Percentiles rank a stretch among this genome's conserved stretches.
phyloP scores from a whole-genome alignment of 2,888 invertebrate species.

The Thecocarcelia acutangulata region DNA sequence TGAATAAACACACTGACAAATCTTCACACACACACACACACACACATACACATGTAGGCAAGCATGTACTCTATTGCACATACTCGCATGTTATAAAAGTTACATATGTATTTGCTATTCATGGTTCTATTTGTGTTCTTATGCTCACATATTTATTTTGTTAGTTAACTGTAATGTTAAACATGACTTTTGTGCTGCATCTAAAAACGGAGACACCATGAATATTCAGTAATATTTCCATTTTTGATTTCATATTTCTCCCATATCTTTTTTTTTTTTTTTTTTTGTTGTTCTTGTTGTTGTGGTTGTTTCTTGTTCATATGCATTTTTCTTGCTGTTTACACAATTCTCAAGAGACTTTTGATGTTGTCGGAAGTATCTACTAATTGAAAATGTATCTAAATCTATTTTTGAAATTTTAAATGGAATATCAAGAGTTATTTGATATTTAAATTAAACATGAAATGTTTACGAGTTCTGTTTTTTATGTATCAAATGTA shows the following conservation, averaged over 20 bases:
- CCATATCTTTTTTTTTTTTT: conserved; percentile 5
- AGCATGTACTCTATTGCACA: neutral
- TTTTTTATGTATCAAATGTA: neutral
- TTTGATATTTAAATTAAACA: conserved; percentile 19
- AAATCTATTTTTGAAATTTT: conserved; percentile 33
- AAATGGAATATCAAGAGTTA: conserved; percentile 20
- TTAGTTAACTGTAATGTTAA: conserved; percentile 11
- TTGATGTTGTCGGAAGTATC: conserved; percentile 62
- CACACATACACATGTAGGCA: neutral
- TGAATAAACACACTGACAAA: neutral
- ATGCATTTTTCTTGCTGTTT: conserved; percentile 11
- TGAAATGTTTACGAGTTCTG: neutral
- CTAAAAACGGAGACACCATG: neutral
- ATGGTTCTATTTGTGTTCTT: neutral
- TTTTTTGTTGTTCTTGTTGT: too few relatives aligned
- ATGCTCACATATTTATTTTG: neutral
- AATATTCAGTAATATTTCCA: neutral
- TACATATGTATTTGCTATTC: too few relatives aligned
- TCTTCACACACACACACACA: neutral
- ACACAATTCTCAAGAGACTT: conserved; percentile 60
- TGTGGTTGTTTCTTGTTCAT: too few relatives aligned
- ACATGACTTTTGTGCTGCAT: conserved; percentile 19
- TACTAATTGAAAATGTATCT: conserved; percentile 62
- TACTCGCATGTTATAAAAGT: too few relatives aligned
- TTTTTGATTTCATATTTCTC: conserved; percentile 42